Conservation (phyloP, 2,888 invertebrate species). For the Perdita meconis region DNA sequence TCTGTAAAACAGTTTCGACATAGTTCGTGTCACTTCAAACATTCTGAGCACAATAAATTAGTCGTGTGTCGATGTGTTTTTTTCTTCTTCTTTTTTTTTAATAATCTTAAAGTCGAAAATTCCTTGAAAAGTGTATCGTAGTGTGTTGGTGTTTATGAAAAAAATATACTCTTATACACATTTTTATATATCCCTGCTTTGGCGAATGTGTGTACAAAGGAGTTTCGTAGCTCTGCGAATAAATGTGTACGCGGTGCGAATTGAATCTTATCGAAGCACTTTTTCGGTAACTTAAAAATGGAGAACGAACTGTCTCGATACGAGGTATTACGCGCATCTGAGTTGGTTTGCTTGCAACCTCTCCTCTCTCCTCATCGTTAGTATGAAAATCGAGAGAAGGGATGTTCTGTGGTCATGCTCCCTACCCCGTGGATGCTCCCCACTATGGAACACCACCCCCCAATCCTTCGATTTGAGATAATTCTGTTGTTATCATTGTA, state of each 20-base stretch:
- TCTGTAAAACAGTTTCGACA: neutral
- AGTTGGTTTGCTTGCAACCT: conserved; percentile 71
- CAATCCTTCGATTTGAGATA: conserved; percentile 48
- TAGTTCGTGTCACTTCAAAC: conserved; percentile 1
- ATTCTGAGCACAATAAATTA: neutral
- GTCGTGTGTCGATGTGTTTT: neutral
- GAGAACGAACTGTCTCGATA: conserved; percentile 46
- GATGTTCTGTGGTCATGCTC: conserved; percentile 55
- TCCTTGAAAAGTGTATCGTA: neutral
- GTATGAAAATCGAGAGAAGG: conserved; percentile 65
- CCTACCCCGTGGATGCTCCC: conserved; percentile 60
- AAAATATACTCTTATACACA: too few species aligned
- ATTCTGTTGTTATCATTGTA: conserved; percentile 54
- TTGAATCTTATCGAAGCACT: conserved; percentile 5
- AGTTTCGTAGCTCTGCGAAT: too few species aligned
- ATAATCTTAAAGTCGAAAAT: neutral
- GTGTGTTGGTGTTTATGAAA: neutral
- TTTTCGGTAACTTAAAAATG: conserved; percentile 1
- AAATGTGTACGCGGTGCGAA: neutral
- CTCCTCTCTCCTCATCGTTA: conserved; percentile 77
- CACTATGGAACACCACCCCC: conserved; percentile 61
- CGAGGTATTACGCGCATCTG: conserved; percentile 74
- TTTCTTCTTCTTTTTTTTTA: too few species aligned
- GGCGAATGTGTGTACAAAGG: neutral
- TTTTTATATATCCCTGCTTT: neutral